A percentile compares a stretch with the other conserved stretches of the same genome.
Conservation (phyloP, 2,113 vertebrate species). For the Azemiops feae region DNA sequence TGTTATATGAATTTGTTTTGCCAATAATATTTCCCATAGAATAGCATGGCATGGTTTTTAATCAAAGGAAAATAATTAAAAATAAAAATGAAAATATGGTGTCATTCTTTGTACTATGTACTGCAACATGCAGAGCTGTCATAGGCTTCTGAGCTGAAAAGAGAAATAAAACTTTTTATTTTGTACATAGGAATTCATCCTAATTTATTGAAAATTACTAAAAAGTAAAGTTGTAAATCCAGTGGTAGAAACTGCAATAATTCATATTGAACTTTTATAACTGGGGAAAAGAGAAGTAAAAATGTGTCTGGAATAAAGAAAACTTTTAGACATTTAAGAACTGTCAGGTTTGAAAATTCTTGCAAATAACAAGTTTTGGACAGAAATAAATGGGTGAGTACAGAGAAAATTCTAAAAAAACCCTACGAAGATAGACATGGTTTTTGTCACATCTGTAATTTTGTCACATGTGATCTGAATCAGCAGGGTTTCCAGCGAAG, state of each 20-base stretch:
- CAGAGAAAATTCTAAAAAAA: background rate
- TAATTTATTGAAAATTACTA: background rate
- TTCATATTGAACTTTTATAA: background rate
- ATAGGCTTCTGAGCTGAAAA: background rate
- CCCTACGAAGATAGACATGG: background rate
- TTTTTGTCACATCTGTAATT: background rate
- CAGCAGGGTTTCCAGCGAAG: background rate
- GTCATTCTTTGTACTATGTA: background rate
- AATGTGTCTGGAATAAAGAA: background rate
- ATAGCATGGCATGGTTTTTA: background rate
- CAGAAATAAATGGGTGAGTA: background rate
- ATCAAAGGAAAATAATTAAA: conserved; percentile 3
- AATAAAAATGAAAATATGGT: background rate
- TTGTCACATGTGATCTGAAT: background rate
- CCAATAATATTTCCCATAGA: background rate
- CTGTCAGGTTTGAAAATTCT: background rate
- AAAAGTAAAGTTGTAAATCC: background rate
- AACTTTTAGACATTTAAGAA: background rate
- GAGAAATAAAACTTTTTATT: background rate
- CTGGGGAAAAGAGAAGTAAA: background rate
- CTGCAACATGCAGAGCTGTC: background rate
- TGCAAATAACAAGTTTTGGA: background rate
- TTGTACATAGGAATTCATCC: background rate
- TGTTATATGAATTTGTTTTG: background rate
- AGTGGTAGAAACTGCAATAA: background rate